Evolutionary conservation across 1,140 invertebrate genomes (phyloP), one percentile per base, ranked within the genome.

Genomic region (Aphelenchoides avenae): DNA sequence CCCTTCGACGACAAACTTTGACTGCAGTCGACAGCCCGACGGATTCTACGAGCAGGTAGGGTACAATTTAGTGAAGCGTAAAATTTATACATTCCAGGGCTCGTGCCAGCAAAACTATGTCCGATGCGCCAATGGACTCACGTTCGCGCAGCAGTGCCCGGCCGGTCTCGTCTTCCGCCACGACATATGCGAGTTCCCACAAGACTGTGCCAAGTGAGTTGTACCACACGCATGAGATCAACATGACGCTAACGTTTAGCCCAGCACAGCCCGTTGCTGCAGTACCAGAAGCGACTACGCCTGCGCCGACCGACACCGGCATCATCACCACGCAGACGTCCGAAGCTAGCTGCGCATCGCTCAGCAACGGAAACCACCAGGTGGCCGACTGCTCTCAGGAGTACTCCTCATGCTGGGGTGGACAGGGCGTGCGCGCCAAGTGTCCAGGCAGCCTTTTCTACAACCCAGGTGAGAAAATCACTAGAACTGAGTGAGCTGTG

Each of bases 21-120:
- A 29, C 18, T 66, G 61, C 31, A 18, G 3, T 1, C 37, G 37
- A 2, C 30, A 57, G 27, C 2, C 5, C 2, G 40, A 63, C 26
- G 60, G 60, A 13, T 65, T 66, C 9, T 63, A 66, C 31, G 40
- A 34, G n/a, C 2, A 3, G 7, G 61, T 41, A 31, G 15, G 29
- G n/a, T n/a, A n/a, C n/a, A n/a, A n/a, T n/a, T n/a, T n/a, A n/a
- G n/a, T n/a, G n/a, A n/a, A n/a, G n/a, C n/a, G n/a, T n/a, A n/a
- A n/a, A n/a, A n/a, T n/a, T n/a, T n/a, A n/a, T n/a, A n/a, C n/a
- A n/a, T n/a, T n/a, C n/a, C n/a, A n/a, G n/a, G n/a, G n/a, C n/a
- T n/a, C n/a, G 0, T 63, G 60, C 33, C 11, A 24, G 0, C 3
- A 13, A 15, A 58, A 1, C 5, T 63, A 66, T 27, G n/a, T 63